Evolutionary conservation across 2,113 vertebrate species (phyloP).

Genomic region (pig (Sus scrofa)): T2T-Sscrofa CM000817.6:89539501-89540000

Average conservation of each 20-base stretch:
- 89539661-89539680: too few species aligned
- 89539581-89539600: constrained; percentile 53
- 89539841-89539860: background rate
- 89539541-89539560: background rate
- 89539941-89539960: background rate
- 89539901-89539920: background rate
- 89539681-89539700: too few species aligned
- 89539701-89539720: too few species aligned
- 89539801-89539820: background rate
- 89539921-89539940: background rate
- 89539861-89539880: background rate
- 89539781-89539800: background rate
- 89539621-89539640: too few species aligned
- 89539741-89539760: constrained; percentile 79
- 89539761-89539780: constrained; percentile 62
- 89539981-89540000: background rate
- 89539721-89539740: too few species aligned
- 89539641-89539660: too few species aligned
- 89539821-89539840: background rate
- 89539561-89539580: constrained; percentile 10
- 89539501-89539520: background rate
- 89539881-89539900: background rate
- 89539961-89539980: background rate
- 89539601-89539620: background rate
- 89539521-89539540: background rate